These are phyloP conservation scores for Hemiscyllium ocellatum DNA, from an alignment of 2,113 vertebrate genomes.

Conservation along the genomic window DNA sequence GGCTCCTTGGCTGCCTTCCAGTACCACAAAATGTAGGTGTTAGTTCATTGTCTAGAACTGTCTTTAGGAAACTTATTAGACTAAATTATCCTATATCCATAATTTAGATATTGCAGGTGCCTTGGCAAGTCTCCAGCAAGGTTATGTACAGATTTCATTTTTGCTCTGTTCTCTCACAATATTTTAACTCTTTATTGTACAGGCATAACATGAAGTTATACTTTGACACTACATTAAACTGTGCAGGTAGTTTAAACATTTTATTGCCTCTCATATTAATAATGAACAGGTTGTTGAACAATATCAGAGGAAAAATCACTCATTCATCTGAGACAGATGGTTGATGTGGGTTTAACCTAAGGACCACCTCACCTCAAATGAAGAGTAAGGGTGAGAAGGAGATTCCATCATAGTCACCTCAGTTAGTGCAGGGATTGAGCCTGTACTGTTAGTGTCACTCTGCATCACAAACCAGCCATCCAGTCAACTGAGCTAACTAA, in stretches of 20 bases:
- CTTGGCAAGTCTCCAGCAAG: neutral
- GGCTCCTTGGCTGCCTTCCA: constrained; percentile 14
- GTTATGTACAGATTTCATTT: neutral
- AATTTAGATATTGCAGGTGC: neutral
- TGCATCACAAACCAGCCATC: no score
- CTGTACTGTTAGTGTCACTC: no score
- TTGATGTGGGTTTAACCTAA: no score
- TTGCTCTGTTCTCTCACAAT: neutral
- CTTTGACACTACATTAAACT: neutral
- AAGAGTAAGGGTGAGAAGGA: no score
- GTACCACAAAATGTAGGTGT: neutral
- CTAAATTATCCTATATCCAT: neutral
- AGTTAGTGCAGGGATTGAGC: no score
- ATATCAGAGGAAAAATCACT: neutral
- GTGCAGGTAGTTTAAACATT: neutral
- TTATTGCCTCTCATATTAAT: neutral
- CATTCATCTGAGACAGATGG: no score
- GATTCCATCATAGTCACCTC: no score
- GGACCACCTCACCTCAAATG: no score
- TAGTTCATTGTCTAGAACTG: constrained; percentile 16
- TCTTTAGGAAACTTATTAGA: constrained; percentile 10
- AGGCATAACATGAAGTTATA: neutral
- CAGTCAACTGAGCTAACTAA: no score
- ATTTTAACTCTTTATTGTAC: neutral
- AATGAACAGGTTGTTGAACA: neutral